Conservation (phyloP, 2,888 invertebrate genomes). For the Hemicrepidius hirtus region DNA sequence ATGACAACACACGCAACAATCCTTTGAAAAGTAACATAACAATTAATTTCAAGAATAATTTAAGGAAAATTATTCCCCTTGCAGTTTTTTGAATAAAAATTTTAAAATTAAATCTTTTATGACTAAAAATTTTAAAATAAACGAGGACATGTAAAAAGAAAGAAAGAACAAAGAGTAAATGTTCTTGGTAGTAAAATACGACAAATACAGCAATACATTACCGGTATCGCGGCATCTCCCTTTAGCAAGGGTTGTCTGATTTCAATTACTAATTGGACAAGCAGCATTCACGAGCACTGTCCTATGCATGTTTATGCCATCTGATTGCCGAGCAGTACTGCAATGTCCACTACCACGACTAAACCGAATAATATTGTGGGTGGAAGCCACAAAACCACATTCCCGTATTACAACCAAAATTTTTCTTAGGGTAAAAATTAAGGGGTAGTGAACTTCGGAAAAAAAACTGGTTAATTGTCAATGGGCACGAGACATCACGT, state of each 20-base stretch:
- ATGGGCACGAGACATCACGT: slow-evolving; percentile 51
- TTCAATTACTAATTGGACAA: slow-evolving; percentile 68
- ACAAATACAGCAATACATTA: slow-evolving; percentile 61
- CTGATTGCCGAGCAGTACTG: slow-evolving; percentile 55
- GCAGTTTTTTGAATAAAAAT: too few species aligned
- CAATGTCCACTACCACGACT: slow-evolving; percentile 39
- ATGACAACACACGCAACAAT: slow-evolving; percentile 29
- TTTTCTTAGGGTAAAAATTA: too few species aligned
- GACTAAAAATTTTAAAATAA: too few species aligned
- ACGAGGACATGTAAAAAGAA: slow-evolving; percentile 20
- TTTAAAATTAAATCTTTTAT: too few species aligned
- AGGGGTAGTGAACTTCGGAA: slow-evolving; percentile 1
- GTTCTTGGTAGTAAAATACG: slow-evolving; percentile 41
- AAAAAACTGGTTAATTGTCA: slow-evolving; percentile 25
- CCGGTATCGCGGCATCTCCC: slow-evolving; percentile 65
- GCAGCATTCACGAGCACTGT: slow-evolving; percentile 61
- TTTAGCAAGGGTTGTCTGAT: slow-evolving; percentile 65
- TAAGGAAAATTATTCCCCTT: neutral
- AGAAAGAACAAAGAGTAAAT: slow-evolving; percentile 34
- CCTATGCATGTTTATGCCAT: slow-evolving; percentile 63
- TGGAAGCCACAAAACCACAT: too few species aligned
- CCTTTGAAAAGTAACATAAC: slow-evolving; percentile 15
- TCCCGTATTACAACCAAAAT: too few species aligned
- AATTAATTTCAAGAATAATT: slow-evolving; percentile 10
- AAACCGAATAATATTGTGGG: slow-evolving; percentile 26